A percentile compares a stretch with the other conserved stretches of the same genome.
Evolutionary conservation across 2,797 vertebrate species (phyloP).

Genomic region (Phaenicophaeus curvirostris): DNA sequence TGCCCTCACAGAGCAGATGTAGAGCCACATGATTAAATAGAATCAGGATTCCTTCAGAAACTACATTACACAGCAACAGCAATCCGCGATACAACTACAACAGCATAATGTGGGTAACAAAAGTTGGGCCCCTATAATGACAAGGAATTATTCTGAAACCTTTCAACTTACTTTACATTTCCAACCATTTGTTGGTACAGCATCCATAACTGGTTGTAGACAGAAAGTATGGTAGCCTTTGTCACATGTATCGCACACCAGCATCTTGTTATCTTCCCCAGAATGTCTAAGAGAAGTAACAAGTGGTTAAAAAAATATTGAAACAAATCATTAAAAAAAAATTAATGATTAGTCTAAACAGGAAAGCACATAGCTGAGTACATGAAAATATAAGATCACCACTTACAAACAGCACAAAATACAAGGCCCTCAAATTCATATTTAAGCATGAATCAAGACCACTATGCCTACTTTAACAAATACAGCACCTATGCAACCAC

Average conservation of each 20-base stretch:
- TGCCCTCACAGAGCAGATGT: neutral
- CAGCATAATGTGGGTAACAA: neutral
- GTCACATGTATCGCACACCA: constrained; percentile 98
- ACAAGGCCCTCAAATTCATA: neutral
- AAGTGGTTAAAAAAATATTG: neutral
- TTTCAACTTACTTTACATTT: constrained; percentile 92
- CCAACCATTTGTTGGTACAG: constrained; percentile 97
- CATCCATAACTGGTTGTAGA: constrained; percentile 95
- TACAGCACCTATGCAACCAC: neutral
- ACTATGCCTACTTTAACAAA: neutral
- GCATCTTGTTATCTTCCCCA: constrained; percentile 99
- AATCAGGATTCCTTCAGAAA: neutral
- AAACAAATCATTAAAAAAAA: neutral
- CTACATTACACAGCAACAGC: neutral
- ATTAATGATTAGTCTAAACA: neutral
- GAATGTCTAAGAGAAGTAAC: constrained; percentile 86
- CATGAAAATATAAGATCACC: neutral
- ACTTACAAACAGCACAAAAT: neutral
- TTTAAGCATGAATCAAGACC: neutral
- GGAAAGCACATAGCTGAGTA: neutral
- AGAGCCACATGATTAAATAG: neutral
- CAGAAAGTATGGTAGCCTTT: constrained; percentile 99
- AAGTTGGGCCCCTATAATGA: neutral
- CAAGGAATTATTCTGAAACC: neutral
- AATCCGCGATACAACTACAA: neutral